phyloP scores from a whole-genome alignment of 1,140 invertebrate genomes.

The Triops longicaudatus region DNA sequence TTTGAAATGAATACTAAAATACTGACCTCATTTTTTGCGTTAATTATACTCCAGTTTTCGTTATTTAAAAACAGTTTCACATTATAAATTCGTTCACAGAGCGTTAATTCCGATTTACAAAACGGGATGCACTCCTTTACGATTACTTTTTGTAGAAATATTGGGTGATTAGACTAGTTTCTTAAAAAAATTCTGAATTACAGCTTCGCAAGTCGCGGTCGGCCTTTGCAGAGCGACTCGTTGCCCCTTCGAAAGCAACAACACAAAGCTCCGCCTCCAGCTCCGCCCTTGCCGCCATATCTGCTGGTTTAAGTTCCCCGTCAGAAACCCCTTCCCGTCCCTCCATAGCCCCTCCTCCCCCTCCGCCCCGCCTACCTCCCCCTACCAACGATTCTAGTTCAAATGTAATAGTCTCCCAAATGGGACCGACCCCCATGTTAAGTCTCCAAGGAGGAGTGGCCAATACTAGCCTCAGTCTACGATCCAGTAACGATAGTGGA shows the following conservation, averaged over 20 bases:
- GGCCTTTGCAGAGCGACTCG: conserved; percentile 25
- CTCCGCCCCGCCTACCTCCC: conserved; percentile 28
- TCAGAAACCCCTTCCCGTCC: conserved; percentile 26
- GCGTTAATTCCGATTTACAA: too few species aligned
- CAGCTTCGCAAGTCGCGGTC: conserved; percentile 30
- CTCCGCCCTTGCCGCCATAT: conserved; percentile 38
- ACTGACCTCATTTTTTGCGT: too few species aligned
- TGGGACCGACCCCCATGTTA: conserved; percentile 26
- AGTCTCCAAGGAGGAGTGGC: conserved; percentile 20
- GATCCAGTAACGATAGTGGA: conserved; percentile 83
- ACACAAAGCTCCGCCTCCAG: conserved; percentile 36
- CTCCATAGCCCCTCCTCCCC: conserved; percentile 23
- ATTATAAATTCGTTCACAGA: too few species aligned
- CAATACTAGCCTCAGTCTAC: conserved; percentile 43
- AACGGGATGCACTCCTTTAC: too few species aligned
- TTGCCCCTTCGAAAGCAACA: conserved; percentile 47
- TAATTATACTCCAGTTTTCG: too few species aligned
- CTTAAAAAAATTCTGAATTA: too few species aligned
- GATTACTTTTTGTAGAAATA: too few species aligned
- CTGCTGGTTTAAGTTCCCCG: conserved; percentile 32
- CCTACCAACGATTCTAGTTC: conserved; percentile 28
- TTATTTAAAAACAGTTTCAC: too few species aligned
- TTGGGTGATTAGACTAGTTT: too few species aligned
- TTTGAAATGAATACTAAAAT: too few species aligned
- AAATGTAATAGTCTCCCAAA: conserved; percentile 28